Conservation (phyloP, 2,888 invertebrate genomes). For the Tholera decimalis region DNA sequence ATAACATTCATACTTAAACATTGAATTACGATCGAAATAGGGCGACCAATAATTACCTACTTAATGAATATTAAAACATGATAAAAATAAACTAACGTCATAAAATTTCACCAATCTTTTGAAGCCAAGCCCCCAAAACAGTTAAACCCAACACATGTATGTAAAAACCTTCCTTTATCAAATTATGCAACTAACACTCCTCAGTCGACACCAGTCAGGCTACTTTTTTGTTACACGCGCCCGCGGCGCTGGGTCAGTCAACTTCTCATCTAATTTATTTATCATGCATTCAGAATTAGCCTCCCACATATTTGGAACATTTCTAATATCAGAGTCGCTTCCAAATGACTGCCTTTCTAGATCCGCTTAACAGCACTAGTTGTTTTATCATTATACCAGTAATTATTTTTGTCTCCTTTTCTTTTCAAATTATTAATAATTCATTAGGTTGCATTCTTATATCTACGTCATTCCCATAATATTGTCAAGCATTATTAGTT, state of each 20-base stretch:
- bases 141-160: not conserved
- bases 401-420: not conserved
- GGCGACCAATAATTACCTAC: no score
- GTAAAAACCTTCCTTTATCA: slow-evolving; percentile 43
- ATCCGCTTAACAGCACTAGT: not conserved
- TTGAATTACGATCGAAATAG: no score
- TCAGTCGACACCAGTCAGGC: slow-evolving; percentile 35
- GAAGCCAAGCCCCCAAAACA: slow-evolving; percentile 45
- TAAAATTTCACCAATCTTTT: slow-evolving; percentile 5
- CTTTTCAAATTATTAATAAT: slow-evolving; percentile 10
- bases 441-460: slow-evolving; percentile 9
- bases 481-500: slow-evolving; percentile 1
- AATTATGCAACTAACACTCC: slow-evolving; percentile 51
- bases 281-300: slow-evolving; percentile 33
- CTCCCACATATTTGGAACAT: slow-evolving; percentile 11
- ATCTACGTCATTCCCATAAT: not conserved
- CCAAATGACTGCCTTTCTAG: slow-evolving; percentile 17
- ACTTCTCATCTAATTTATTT: slow-evolving; percentile 44
- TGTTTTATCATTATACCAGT: slow-evolving; percentile 1
- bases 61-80: no score
- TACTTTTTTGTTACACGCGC: slow-evolving; percentile 36
- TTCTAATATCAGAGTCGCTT: slow-evolving; percentile 11
- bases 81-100: not conserved
- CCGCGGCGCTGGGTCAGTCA: slow-evolving; percentile 46
- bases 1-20: no score